Evolutionary conservation across 2,888 invertebrate species (phyloP).

Genomic region (Pseudoips prasinana): DNA sequence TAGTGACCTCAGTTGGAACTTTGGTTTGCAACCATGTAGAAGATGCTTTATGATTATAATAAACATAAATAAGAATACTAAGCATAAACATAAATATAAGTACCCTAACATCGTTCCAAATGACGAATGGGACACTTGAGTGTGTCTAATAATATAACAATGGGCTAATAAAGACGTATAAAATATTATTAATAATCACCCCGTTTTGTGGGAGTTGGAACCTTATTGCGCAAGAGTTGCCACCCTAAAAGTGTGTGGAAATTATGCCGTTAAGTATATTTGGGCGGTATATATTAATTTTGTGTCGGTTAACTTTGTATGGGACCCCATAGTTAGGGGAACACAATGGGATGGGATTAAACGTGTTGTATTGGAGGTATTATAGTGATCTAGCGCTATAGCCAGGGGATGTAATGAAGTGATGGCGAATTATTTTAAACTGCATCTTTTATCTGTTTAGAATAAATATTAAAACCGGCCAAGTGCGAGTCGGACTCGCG

Average conservation of each 20-base stretch:
- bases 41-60: too few species aligned
- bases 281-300: conserved; percentile 73
- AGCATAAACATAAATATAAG: too few species aligned
- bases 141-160: conserved; percentile 56
- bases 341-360: conserved; percentile 76
- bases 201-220: conserved; percentile 38
- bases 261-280: conserved; percentile 66
- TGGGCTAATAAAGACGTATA: conserved; percentile 50
- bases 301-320: conserved; percentile 60
- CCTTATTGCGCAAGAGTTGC: conserved; percentile 43
- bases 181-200: conserved; percentile 54
- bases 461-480: too few species aligned
- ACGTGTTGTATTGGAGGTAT: conserved; percentile 70
- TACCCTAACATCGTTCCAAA: conserved; percentile 45
- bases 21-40: too few species aligned
- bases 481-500: too few species aligned
- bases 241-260: conserved; percentile 46
- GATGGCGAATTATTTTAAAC: conserved; percentile 19
- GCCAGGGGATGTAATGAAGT: conserved; percentile 31
- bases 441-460: not conserved
- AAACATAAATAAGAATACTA: too few species aligned
- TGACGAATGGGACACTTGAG: conserved; percentile 51
- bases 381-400: conserved; percentile 62
- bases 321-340: conserved; percentile 46
- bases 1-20: too few species aligned